Conservation (phyloP, 2,797 vertebrate species). For the Myotis daubentonii region DNA sequence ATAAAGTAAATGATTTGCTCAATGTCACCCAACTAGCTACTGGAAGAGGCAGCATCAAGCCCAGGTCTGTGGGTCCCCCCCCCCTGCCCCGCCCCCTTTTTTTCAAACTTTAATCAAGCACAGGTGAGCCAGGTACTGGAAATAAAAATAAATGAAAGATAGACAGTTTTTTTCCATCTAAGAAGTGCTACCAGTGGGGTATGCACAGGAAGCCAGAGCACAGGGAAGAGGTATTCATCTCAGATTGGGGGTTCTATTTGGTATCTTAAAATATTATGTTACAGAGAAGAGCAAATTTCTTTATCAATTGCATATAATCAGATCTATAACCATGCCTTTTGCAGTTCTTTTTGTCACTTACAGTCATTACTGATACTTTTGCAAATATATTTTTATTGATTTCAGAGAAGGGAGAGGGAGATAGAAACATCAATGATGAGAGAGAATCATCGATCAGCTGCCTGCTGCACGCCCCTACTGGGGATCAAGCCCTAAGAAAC, state of each 20-base stretch:
- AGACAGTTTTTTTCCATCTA: not conserved
- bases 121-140: not conserved
- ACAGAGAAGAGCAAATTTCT: too few species aligned
- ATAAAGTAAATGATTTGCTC: not conserved
- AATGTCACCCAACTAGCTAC: not conserved
- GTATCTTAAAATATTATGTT: too few species aligned
- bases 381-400: too few species aligned
- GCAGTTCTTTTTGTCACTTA: too few species aligned
- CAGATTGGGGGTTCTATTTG: not conserved
- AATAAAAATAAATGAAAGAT: not conserved
- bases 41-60: not conserved
- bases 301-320: too few species aligned
- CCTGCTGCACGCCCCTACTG: too few species aligned
- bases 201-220: not conserved
- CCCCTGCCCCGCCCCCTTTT: not conserved
- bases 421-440: too few species aligned
- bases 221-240: not conserved
- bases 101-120: not conserved
- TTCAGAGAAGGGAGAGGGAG: too few species aligned
- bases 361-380: too few species aligned
- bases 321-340: too few species aligned
- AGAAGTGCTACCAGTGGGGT: not conserved
- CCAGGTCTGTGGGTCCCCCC: not conserved
- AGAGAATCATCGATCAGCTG: too few species aligned
- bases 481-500: too few species aligned